Evolutionary conservation across 2,797 vertebrate species (phyloP).

Genomic region (Sitta carolinensis): DNA sequence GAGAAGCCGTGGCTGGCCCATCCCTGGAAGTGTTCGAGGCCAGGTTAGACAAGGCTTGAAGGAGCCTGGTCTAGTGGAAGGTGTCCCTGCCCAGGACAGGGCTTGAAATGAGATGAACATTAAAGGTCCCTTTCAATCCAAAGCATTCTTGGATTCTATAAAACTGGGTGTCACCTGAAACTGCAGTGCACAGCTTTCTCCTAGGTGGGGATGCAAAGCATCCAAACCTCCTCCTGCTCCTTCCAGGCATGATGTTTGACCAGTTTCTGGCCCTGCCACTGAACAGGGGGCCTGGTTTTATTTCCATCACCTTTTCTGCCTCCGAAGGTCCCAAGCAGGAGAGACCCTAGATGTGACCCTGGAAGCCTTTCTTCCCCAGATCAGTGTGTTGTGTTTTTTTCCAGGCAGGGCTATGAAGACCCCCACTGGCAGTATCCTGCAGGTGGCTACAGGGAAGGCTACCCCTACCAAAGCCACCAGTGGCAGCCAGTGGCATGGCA

Average conservation of each 20-base stretch:
- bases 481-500: background rate
- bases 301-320: background rate
- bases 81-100: background rate
- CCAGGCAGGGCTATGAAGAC: slow-evolving; percentile 81
- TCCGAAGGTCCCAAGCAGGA: background rate
- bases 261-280: background rate
- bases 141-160: background rate
- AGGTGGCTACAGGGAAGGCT: slow-evolving; percentile 71
- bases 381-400: background rate
- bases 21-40: background rate
- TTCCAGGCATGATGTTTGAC: background rate
- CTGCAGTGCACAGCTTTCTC: background rate
- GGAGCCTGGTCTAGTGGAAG: accelerated
- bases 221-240: background rate
- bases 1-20: background rate
- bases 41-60: too few relatives aligned
- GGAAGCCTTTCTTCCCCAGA: background rate
- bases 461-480: slow-evolving; percentile 43
- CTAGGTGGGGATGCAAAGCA: background rate
- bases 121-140: background rate
- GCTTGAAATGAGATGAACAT: background rate
- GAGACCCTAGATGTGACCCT: background rate
- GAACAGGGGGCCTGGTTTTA: background rate
- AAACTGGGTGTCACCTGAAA: background rate
- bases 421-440: slow-evolving; percentile 55